Conservation (phyloP, 2,888 invertebrate species). For the Ophioninae sp. region DNA sequence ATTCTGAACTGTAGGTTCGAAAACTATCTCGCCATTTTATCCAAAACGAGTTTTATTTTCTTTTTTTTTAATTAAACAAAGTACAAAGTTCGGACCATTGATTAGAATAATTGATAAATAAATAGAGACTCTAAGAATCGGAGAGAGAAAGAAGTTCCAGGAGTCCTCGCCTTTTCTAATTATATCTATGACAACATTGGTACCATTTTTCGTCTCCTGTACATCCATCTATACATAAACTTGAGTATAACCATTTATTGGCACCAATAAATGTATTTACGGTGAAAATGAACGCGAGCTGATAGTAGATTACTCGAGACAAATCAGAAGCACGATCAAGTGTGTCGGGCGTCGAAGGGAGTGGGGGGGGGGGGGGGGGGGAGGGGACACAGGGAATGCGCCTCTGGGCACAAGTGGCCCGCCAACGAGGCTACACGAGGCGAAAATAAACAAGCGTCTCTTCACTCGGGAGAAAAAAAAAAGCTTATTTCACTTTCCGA, state of each 20-base stretch:
- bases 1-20: no score
- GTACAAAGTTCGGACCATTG: no score
- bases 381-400: background rate
- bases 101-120: background rate
- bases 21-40: no score
- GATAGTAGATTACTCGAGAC: background rate
- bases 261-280: constrained; percentile 50
- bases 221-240: background rate
- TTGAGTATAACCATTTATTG: constrained; percentile 3
- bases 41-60: no score
- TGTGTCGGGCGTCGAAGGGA: background rate
- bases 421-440: constrained; percentile 19
- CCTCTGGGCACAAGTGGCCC: constrained; percentile 52
- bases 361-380: background rate
- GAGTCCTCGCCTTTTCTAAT: background rate
- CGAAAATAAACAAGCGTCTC: constrained; percentile 43
- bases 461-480: background rate
- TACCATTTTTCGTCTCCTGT: background rate
- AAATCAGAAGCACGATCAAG: background rate
- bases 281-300: constrained; percentile 52
- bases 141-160: background rate
- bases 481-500: background rate
- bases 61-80: no score
- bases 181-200: background rate
- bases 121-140: background rate